Evolutionary conservation across 2,888 invertebrate species (phyloP), one percentile per base, ranked within the genome.

Genomic region (Drosophila cognata): DNA sequence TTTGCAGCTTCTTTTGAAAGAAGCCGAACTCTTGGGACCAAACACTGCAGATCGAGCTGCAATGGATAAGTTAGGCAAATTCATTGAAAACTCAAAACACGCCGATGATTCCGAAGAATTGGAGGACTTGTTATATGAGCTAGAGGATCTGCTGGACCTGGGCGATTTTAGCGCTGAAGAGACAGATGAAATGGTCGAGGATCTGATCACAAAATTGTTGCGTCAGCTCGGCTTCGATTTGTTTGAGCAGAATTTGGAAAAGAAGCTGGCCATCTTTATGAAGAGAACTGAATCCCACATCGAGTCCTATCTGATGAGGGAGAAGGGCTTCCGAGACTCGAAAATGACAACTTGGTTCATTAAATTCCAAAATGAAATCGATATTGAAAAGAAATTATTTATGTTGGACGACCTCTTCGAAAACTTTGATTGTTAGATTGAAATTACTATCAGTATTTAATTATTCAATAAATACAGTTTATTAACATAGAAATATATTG

Each of bases 1-100:
- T 1, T 28, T 82, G 21, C 76, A 82, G 57, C 43, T 50, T 0
- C 63, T 83, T 2, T 11, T 83, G 10, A 57, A 70, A 6, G 71
- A 79, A 35, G 83, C 76, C 0, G 65, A 71, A n/a, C 16, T 18
- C 10, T 6, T 74, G 21, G 41, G 61, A 3, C 64, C 65, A 0
- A 55, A 18, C 16, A 58, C 72, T 16, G 25, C 48, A 4, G 65
- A 71, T 18, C 63, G 52, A 10, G 4, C 8, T 10, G n/a, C 35
- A 0, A 35, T 78, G 28, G 56, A 56, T 0, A 38, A 7, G 4
- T 36, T 79, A 6, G 4, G n/a, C 16, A 50, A 58, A 2, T 68
- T 78, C 7, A 56, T 78, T 25, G 64, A 59, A 1, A 46, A 21
- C 10, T 59, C 58, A 6, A 62, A 33, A 10, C 41, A 59, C 1